Evolutionary conservation across 2,888 invertebrate genomes (phyloP).

Genomic region (Trissolcus brochymenae): DNA sequence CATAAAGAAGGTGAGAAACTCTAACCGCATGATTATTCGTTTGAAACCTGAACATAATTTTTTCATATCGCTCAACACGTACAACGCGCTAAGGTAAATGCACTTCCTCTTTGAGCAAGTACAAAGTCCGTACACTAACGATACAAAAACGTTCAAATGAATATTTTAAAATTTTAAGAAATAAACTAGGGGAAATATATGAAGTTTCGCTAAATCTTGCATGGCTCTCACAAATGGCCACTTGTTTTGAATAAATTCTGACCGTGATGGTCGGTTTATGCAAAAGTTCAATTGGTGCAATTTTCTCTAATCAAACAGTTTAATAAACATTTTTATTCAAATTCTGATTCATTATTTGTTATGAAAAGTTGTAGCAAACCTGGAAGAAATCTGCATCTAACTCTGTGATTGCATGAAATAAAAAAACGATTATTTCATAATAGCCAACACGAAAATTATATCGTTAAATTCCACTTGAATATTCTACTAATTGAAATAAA

Average conservation of each 20-base stretch:
- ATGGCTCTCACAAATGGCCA: constrained; percentile 27
- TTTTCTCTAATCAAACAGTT: too few species aligned
- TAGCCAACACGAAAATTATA: too few species aligned
- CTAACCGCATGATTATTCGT: constrained; percentile 11
- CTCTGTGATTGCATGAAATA: too few species aligned
- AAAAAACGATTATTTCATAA: too few species aligned
- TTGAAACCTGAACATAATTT: not conserved
- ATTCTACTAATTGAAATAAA: too few species aligned
- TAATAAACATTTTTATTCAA: too few species aligned
- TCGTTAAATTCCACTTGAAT: too few species aligned
- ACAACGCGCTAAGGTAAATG: constrained; percentile 11
- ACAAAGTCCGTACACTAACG: constrained; percentile 21
- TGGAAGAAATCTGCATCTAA: too few species aligned
- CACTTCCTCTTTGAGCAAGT: constrained; percentile 21
- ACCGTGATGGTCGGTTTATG: constrained; percentile 24
- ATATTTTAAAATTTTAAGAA: constrained; percentile 37
- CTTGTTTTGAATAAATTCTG: constrained; percentile 35
- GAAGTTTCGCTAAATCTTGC: constrained; percentile 22
- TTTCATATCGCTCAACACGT: constrained; percentile 16
- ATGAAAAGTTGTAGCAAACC: too few species aligned
- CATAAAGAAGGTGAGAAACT: not conserved
- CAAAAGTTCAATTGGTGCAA: not conserved
- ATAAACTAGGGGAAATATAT: not conserved
- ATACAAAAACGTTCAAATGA: constrained; percentile 43
- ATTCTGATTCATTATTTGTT: too few species aligned